Evolutionary conservation across 2,888 invertebrate genomes (phyloP).

Genomic region (Phaonia tiefii): DNA sequence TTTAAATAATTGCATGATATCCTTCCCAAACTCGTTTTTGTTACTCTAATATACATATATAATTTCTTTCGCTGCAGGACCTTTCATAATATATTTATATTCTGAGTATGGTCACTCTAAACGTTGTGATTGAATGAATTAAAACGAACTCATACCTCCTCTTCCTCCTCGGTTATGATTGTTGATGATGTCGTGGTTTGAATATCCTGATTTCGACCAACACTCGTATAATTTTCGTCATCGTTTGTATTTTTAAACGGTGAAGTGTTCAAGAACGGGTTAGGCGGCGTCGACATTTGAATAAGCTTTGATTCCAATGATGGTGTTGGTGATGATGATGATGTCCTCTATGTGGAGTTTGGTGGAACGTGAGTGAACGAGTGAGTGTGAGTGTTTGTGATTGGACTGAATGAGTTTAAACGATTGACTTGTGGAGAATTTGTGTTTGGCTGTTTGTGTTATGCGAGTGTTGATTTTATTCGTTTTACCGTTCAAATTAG

Average conservation of each 20-base stretch:
- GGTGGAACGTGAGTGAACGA: constrained; percentile 5
- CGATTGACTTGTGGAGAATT: not conserved
- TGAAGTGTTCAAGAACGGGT: constrained; percentile 35
- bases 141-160: constrained; percentile 7
- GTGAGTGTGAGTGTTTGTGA: not conserved
- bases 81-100: no score
- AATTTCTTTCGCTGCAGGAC: no score
- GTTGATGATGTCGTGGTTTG: constrained; percentile 1
- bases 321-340: not conserved
- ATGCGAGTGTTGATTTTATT: not conserved
- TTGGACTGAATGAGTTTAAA: constrained; percentile 3
- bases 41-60: no score
- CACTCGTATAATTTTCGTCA: constrained; percentile 46
- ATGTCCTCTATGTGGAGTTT: constrained; percentile 4
- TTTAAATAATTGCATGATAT: no score
- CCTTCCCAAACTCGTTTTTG: no score
- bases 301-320: constrained; percentile 59
- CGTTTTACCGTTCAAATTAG: constrained; percentile 31
- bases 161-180: not conserved
- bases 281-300: constrained; percentile 55
- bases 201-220: constrained; percentile 23
- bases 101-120: constrained; percentile 26
- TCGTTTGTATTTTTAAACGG: constrained; percentile 55
- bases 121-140: not conserved
- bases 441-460: constrained; percentile 3